Conservation (phyloP, 1,140 invertebrate species). For the Nixonia krombeini region DNA sequence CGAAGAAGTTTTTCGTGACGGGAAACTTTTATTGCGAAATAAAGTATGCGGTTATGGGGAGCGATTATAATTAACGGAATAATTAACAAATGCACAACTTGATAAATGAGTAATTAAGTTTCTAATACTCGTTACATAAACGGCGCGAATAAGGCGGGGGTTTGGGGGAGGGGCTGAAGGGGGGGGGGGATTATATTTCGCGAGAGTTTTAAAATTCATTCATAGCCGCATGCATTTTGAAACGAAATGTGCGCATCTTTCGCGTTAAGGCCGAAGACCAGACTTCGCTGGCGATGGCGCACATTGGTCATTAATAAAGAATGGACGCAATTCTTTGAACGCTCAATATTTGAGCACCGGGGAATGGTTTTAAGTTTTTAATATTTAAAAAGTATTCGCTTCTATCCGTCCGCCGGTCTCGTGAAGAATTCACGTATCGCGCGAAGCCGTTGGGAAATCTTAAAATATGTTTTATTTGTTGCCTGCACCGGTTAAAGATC, state of each 20-base stretch:
- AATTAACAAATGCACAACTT: too few species aligned
- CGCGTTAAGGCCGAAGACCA: constrained; percentile 48
- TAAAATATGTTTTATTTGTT: constrained; percentile 69
- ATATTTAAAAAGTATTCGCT: constrained; percentile 63
- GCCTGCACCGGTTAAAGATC: constrained; percentile 58
- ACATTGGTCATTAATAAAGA: constrained; percentile 55
- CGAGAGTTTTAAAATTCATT: constrained; percentile 50
- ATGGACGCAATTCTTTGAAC: constrained; percentile 59
- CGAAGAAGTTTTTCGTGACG: too few species aligned
- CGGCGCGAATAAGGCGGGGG: too few species aligned
- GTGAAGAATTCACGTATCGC: constrained; percentile 53
- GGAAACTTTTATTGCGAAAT: too few species aligned
- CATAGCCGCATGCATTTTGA: constrained; percentile 48
- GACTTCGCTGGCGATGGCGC: constrained; percentile 30
- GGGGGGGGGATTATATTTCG: constrained; percentile 46
- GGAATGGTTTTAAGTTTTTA: constrained; percentile 66
- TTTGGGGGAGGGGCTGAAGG: too few species aligned
- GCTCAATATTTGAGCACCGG: constrained; percentile 60
- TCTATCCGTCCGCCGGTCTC: constrained; percentile 50
- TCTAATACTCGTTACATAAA: too few species aligned
- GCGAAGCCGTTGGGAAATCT: constrained; percentile 58
- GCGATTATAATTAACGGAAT: too few species aligned
- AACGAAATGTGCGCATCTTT: constrained; percentile 45
- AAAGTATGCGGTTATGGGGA: too few species aligned
- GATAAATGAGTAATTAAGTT: too few species aligned